These are phyloP conservation scores for Campoplex nolae DNA, from an alignment of 2,888 invertebrate genomes.

Conservation along the genomic window DNA sequence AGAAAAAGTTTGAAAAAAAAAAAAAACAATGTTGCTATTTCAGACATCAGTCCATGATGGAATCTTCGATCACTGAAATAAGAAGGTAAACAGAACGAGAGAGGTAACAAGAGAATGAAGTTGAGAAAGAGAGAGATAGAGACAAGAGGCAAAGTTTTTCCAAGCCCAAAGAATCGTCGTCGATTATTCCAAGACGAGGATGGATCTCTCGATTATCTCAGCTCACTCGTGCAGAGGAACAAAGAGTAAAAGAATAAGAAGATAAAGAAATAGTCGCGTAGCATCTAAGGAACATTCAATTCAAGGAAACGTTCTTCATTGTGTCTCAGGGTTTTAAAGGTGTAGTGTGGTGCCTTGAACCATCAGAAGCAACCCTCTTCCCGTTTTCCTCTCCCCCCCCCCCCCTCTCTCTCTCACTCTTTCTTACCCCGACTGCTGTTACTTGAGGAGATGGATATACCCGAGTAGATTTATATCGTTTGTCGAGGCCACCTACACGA, in stretches of 20 bases:
- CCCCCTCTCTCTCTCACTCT: neutral
- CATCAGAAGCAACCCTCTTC: slow-evolving; percentile 44
- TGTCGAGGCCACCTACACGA: slow-evolving; percentile 61
- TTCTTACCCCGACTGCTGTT: slow-evolving; percentile 28
- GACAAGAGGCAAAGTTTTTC: slow-evolving; percentile 33
- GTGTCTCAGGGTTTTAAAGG: slow-evolving; percentile 65
- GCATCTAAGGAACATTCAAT: slow-evolving; percentile 68
- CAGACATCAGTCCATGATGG: slow-evolving; percentile 20
- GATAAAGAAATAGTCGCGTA: slow-evolving; percentile 45
- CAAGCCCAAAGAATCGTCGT: slow-evolving; percentile 63
- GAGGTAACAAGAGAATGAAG: neutral
- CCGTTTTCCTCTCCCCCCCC: slow-evolving; percentile 7
- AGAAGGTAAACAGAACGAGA: neutral
- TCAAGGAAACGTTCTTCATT: slow-evolving; percentile 68
- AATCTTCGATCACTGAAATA: slow-evolving; percentile 31
- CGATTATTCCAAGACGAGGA: slow-evolving; percentile 60
- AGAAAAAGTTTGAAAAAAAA: neutral
- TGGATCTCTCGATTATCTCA: slow-evolving; percentile 57
- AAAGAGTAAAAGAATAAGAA: slow-evolving; percentile 13
- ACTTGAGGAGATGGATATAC: slow-evolving; percentile 63
- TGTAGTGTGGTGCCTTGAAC: slow-evolving; percentile 52
- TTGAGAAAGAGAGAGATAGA: neutral
- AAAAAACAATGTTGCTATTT: slow-evolving; percentile 8
- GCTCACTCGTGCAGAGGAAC: slow-evolving; percentile 37
- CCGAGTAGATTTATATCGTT: slow-evolving; percentile 68